phyloP scores from a whole-genome alignment of 2,888 invertebrate species.

The Mythimna albipuncta region DNA sequence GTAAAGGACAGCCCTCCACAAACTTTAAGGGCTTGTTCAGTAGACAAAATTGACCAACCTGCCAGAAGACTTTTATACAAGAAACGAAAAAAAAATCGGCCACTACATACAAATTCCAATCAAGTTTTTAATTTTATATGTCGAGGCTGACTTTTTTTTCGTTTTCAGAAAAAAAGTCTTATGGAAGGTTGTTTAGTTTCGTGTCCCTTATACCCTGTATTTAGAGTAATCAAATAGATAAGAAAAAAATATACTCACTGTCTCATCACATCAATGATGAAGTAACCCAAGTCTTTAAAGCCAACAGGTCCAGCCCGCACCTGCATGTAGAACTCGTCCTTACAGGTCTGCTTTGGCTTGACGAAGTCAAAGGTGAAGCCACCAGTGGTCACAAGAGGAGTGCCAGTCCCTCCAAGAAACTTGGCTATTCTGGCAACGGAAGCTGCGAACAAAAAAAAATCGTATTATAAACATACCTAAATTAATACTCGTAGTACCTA shows the following conservation, averaged over 20 bases:
- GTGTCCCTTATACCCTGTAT: not conserved
- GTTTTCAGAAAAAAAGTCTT: no score
- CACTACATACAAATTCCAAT: no score
- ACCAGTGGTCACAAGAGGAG: constrained; percentile 95
- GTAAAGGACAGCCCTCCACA: no score
- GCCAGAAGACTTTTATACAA: no score
- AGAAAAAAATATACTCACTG: constrained; percentile 88
- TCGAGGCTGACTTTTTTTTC: no score
- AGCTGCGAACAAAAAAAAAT: constrained; percentile 90
- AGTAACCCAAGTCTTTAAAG: constrained; percentile 93
- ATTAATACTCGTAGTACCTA: not conserved
- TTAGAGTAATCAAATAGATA: not conserved
- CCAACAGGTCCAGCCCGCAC: constrained; percentile 94
- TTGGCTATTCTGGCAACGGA: constrained; percentile 95
- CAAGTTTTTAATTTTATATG: no score
- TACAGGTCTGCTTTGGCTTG: constrained; percentile 92
- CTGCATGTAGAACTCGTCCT: constrained; percentile 95
- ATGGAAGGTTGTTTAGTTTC: no score
- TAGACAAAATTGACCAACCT: no score
- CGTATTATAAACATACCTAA: not conserved
- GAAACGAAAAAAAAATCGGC: no score
- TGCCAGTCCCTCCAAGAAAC: constrained; percentile 93
- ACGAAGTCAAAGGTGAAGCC: constrained; percentile 95
- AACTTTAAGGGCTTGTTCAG: no score
- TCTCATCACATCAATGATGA: constrained; percentile 93